Percentiles rank a stretch among this genome's conserved stretches.
Conservation (phyloP, 2,797 vertebrate species). For the Lacerta bilineata region DNA sequence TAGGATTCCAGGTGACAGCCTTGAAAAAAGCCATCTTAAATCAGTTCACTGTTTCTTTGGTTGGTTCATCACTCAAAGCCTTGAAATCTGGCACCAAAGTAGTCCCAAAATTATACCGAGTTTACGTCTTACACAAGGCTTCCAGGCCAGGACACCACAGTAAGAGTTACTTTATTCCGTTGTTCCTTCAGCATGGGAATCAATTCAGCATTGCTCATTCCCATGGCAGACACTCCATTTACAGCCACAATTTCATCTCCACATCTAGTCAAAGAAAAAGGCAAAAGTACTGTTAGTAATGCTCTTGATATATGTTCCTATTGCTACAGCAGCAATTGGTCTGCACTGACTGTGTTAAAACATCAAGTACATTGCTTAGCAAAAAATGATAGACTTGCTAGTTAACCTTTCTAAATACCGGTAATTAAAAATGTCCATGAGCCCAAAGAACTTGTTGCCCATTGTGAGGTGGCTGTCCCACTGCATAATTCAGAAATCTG, state of each 20-base stretch:
- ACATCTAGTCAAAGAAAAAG: constrained; percentile 79
- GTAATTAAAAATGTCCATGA: no score
- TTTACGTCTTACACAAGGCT: constrained; percentile 84
- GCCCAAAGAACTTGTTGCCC: not conserved
- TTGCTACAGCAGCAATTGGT: not conserved
- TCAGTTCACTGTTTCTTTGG: not conserved
- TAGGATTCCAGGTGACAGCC: not conserved
- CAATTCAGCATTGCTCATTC: constrained; percentile 93
- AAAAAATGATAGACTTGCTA: not conserved
- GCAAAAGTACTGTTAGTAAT: not conserved
- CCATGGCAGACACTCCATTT: constrained; percentile 89
- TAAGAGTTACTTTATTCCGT: constrained; percentile 91
- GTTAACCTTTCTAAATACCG: not conserved
- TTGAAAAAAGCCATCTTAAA: accelerated
- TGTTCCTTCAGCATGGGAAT: constrained; percentile 96
- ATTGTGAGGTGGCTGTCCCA: not conserved
- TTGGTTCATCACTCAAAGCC: not conserved
- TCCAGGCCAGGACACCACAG: constrained; percentile 94
- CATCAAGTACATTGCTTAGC: not conserved
- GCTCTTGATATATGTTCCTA: not conserved
- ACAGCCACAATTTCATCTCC: constrained; percentile 96
- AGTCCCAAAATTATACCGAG: not conserved
- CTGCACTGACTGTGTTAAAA: not conserved
- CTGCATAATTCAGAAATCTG: not conserved
- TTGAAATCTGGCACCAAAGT: not conserved